Percentiles rank a stretch among this genome's conserved stretches.
phyloP scores from a whole-genome alignment of 2,888 invertebrate genomes.

The Anagyrus pseudococci region DNA sequence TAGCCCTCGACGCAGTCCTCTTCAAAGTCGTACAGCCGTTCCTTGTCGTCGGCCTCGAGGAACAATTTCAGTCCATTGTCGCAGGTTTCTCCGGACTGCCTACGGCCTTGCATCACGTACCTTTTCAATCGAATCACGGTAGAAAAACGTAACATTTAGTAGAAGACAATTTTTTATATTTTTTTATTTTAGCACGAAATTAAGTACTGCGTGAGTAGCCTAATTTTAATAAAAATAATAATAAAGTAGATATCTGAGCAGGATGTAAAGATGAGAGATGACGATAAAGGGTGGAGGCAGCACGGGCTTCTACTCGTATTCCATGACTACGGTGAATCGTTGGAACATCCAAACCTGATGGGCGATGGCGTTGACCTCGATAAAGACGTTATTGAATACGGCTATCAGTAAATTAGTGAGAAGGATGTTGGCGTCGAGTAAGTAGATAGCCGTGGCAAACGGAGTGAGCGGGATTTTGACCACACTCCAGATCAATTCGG shows the following conservation, averaged over 20 bases:
- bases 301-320: conserved; percentile 81
- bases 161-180: too few species aligned
- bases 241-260: conserved; percentile 72
- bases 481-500: conserved; percentile 90
- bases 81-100: conserved; percentile 71
- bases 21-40: conserved; percentile 95
- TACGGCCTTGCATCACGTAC: conserved; percentile 75
- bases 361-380: conserved; percentile 93
- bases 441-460: conserved; percentile 92
- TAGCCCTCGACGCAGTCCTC: conserved; percentile 98
- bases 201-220: too few species aligned
- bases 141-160: conserved; percentile 77
- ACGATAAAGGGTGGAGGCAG: conserved; percentile 94
- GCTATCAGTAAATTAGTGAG: conserved; percentile 98
- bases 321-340: conserved; percentile 97
- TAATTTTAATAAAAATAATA: background rate
- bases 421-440: conserved; percentile 95
- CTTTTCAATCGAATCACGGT: conserved; percentile 99
- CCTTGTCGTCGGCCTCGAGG: conserved; percentile 88
- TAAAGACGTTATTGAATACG: conserved; percentile 97
- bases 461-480: conserved; percentile 84
- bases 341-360: conserved; percentile 99
- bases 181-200: too few species aligned
- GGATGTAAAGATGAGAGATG: conserved; percentile 85
- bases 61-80: conserved; percentile 95